Conservation (phyloP, 1,140 invertebrate genomes). For the Danaus plexippus region DNA sequence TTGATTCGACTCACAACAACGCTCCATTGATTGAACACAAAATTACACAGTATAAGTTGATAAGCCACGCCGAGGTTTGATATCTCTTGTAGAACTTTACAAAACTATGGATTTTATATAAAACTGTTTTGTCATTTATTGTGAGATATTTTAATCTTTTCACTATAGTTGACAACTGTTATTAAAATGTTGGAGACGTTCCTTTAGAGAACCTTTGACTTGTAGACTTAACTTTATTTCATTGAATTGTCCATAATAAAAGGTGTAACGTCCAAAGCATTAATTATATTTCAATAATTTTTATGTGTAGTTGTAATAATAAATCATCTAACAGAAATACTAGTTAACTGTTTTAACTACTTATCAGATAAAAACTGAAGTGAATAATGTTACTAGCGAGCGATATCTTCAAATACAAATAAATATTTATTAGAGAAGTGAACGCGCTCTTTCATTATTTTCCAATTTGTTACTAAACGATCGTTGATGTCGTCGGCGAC, state of each 20-base stretch:
- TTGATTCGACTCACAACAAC: slow-evolving; percentile 11
- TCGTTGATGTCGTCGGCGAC: slow-evolving; percentile 1
- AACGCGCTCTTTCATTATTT: slow-evolving; percentile 15
- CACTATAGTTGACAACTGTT: neutral
- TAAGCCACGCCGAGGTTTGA: neutral
- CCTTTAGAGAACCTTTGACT: no score
- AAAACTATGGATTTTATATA: slow-evolving; percentile 6
- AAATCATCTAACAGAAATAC: no score
- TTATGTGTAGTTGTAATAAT: no score
- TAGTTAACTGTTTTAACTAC: no score
- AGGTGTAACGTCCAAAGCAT: no score
- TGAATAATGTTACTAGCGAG: no score
- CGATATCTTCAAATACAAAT: slow-evolving; percentile 6
- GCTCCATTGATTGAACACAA: slow-evolving; percentile 8
- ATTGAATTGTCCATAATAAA: no score
- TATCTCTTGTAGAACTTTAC: neutral
- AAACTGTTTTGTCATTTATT: slow-evolving; percentile 1
- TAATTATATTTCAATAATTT: no score
- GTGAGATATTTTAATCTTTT: neutral
- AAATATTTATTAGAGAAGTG: slow-evolving; percentile 14
- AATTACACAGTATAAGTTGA: slow-evolving; percentile 6
- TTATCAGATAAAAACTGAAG: no score
- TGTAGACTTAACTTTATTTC: no score
- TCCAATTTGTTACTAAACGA: slow-evolving; percentile 13
- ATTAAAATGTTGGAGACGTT: no score